A percentile compares a stretch with the other conserved stretches of the same genome.
Evolutionary conservation across 2,113 vertebrate species (phyloP).

Genomic region (Felis catus): DNA sequence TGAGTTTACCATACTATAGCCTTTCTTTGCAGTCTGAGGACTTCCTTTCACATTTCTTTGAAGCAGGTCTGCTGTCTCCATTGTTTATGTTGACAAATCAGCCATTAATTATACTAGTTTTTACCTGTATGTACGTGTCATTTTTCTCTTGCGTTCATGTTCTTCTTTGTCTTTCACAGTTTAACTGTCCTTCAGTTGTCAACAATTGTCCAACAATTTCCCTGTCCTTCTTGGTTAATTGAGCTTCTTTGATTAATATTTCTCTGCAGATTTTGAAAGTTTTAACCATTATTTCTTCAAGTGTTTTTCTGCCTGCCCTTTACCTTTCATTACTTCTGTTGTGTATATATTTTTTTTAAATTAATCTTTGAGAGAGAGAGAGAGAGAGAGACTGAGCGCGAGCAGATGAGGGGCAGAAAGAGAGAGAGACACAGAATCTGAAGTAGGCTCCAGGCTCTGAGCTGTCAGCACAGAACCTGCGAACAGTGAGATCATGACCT

Average conservation of each 20-base stretch:
- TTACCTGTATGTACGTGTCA: neutral
- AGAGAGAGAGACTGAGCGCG: no score
- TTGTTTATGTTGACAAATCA: neutral
- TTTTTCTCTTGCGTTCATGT: neutral
- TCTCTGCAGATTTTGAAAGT: neutral
- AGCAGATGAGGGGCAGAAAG: no score
- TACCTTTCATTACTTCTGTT: neutral
- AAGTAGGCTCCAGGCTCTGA: no score
- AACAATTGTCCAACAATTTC: neutral
- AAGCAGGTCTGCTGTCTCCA: neutral
- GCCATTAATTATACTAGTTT: neutral
- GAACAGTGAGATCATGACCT: no score
- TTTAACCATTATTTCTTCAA: neutral
- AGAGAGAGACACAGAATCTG: no score
- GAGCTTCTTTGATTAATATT: neutral
- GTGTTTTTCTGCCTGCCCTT: neutral
- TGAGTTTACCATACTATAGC: neutral
- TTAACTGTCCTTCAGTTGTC: neutral
- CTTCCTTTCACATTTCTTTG: neutral
- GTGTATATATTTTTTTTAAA: no score
- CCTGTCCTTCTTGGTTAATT: conserved; percentile 7
- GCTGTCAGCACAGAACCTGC: no score
- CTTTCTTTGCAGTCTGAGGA: neutral
- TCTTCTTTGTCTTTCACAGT: neutral
- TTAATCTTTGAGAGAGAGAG: no score